These are phyloP conservation scores for Anoplolepis gracilipes DNA, from an alignment of 1,140 invertebrate species.

Conservation along the genomic window DNA sequence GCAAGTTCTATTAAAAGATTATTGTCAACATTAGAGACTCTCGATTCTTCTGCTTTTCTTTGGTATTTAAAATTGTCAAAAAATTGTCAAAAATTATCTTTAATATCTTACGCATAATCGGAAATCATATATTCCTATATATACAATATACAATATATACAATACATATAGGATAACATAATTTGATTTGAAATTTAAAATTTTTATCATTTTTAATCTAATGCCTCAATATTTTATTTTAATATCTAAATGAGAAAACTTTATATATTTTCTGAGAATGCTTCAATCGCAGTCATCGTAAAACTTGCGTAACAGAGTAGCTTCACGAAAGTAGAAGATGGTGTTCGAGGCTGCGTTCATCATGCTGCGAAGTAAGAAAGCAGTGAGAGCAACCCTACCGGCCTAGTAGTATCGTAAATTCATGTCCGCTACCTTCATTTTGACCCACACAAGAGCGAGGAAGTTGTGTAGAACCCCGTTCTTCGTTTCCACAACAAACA, in stretches of 20 bases:
- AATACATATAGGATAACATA: no score
- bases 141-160: no score
- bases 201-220: background rate
- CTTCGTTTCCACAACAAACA: slow-evolving; percentile 14
- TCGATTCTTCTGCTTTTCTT: background rate
- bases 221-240: background rate
- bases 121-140: no score
- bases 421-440: slow-evolving; percentile 14
- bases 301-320: slow-evolving; percentile 6
- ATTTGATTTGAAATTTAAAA: background rate
- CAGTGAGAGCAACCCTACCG: background rate
- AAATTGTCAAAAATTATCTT: no score
- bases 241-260: background rate
- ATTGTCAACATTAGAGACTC: background rate
- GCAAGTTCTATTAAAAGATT: background rate
- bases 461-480: background rate
- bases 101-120: no score
- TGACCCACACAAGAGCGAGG: slow-evolving; percentile 6
- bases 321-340: slow-evolving; percentile 16
- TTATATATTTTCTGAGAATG: background rate
- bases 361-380: slow-evolving; percentile 3
- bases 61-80: no score
- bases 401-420: slow-evolving; percentile 49
- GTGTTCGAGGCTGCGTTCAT: slow-evolving; percentile 7
- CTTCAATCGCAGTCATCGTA: background rate